Evolutionary conservation across 1,140 invertebrate genomes (phyloP), one percentile per base, ranked within the genome.

Genomic region (Penaeus chinensis): DNA sequence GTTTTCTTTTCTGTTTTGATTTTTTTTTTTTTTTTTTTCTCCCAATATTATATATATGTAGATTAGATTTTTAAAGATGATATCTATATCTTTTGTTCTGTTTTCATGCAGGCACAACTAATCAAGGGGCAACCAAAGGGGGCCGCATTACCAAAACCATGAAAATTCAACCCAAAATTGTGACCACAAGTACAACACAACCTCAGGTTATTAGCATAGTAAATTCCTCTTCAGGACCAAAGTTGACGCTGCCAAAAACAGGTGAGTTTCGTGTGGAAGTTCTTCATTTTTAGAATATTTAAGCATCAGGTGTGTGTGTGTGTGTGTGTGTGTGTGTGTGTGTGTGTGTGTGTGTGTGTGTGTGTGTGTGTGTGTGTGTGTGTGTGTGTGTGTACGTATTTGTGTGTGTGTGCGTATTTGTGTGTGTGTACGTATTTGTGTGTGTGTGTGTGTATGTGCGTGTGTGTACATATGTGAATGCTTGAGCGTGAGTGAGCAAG

Each of bases 81-180:
- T 74, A 3, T 27, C 11, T 47, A 24, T n/a, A 18, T 62, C 37
- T 42, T 47, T 19, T 24, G 11, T 54, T 60, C n/a, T 69, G 11
- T 27, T n/a, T 77, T 74, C 0, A 32, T 62, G 69, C 63, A 76
- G 69, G 63, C 10, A 54, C 42, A 42, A 71, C 22, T 54, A 54
- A 54, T 37, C 69, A 65, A 2, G 86, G 86, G 24, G 27, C 71
- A 47, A 87, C 80, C 1, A 82, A 82, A 37, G 42, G 60, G 20
- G 86, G 86, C 18, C 86, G 86, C 74, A 76, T 87, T 22, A 87
- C 86, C 69, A 87, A 87, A 78, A 87, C 86, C 10, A 87, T 87
- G 86, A 87, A 87, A 42, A 87, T 87, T n/a, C 86, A 87, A 54
- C 86, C 86, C 18, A 87, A 87, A 54, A 62, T 87, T 27, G 74